phyloP scores from a whole-genome alignment of 2,888 invertebrate genomes.

The Mythimna loreyi region DNA sequence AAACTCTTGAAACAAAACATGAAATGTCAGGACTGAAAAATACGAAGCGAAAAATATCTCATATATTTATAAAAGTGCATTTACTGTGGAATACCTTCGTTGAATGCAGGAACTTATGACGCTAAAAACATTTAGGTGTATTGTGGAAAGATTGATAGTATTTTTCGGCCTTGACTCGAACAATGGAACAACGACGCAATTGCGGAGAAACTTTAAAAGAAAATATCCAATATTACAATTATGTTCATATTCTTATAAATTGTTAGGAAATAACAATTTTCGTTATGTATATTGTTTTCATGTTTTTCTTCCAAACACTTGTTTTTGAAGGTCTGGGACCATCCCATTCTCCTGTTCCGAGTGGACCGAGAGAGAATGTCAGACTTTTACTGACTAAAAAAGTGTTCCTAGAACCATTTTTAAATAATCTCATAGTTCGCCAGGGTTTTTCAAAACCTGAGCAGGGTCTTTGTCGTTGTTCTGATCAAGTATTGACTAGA shows the following conservation, averaged over 20 bases:
- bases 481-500: no score
- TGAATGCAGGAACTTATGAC: neutral
- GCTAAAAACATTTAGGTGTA: neutral
- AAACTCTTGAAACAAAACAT: slow-evolving; percentile 7
- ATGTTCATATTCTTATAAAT: neutral
- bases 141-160: neutral
- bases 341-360: no score
- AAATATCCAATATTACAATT: neutral
- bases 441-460: no score
- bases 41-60: neutral
- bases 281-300: neutral
- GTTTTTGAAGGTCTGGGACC: no score
- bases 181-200: neutral
- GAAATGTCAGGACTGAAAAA: slow-evolving; percentile 15
- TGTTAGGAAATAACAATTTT: neutral
- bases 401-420: no score
- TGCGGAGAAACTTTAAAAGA: neutral
- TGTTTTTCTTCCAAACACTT: neutral
- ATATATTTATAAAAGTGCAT: neutral
- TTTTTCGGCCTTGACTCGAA: neutral
- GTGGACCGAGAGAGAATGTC: no score
- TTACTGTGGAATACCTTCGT: neutral
- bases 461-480: no score
- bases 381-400: no score
- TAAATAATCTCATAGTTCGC: no score